Percentiles rank a stretch among this genome's conserved stretches.
Evolutionary conservation across 2,888 invertebrate species (phyloP).

Genomic region (Ptychoptera albimana): DNA sequence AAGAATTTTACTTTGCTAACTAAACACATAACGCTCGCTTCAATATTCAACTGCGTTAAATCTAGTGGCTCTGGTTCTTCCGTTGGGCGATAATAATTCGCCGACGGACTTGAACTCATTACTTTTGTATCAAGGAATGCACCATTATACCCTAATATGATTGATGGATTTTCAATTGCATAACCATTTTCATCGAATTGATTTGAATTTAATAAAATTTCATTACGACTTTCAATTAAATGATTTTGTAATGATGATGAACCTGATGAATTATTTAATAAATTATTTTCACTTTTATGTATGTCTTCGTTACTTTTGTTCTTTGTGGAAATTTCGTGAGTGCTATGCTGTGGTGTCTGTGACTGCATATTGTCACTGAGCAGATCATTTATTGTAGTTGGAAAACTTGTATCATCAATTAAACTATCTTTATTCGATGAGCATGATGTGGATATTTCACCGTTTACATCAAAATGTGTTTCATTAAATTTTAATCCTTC

Average conservation of each 20-base stretch:
- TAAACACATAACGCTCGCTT: constrained; percentile 74
- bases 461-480: constrained; percentile 16
- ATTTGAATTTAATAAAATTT: constrained; percentile 10
- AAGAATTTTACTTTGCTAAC: constrained; percentile 67
- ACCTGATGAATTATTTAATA: too few species aligned
- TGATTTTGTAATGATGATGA: too few species aligned
- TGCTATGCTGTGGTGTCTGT: too few species aligned
- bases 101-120: constrained; percentile 36
- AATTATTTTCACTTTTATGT: too few species aligned
- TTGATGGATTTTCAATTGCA: constrained; percentile 14
- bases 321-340: too few species aligned
- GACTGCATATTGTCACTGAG: too few species aligned
- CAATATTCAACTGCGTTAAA: constrained; percentile 69
- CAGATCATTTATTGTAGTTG: too few species aligned
- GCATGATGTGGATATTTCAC: constrained; percentile 7
- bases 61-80: constrained; percentile 78
- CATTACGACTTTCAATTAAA: constrained; percentile 11
- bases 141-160: constrained; percentile 15
- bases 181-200: constrained; percentile 14
- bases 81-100: constrained; percentile 62
- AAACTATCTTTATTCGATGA: not conserved
- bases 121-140: constrained; percentile 36
- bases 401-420: not conserved
- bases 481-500: constrained; percentile 15
- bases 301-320: too few species aligned